Evolutionary conservation across 2,113 vertebrate genomes (phyloP).

Genomic region (Halcyon senegalensis): DNA sequence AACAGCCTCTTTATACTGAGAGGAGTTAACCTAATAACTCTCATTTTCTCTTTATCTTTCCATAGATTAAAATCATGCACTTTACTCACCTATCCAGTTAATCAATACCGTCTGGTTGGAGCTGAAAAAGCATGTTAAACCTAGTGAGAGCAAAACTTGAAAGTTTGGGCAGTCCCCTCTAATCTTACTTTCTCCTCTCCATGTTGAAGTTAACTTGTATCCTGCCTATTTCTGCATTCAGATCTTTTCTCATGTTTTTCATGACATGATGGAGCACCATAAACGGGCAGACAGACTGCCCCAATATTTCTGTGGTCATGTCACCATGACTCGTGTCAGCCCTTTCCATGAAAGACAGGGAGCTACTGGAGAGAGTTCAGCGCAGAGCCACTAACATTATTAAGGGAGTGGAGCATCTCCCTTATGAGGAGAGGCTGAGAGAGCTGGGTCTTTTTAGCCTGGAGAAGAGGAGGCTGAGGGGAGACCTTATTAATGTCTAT

Average conservation of each 20-base stretch:
- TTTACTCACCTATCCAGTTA: neutral
- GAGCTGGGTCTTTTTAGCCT: too few species aligned
- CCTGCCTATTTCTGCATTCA: neutral
- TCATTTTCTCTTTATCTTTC: neutral
- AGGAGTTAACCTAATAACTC: neutral
- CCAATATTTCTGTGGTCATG: rapidly evolving
- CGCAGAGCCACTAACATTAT: too few species aligned
- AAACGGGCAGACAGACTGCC: neutral
- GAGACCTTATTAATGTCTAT: too few species aligned
- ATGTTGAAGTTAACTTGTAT: neutral
- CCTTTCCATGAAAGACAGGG: rapidly evolving
- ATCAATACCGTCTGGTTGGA: neutral
- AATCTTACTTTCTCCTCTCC: neutral
- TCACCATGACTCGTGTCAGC: rapidly evolving
- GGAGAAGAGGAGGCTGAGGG: too few species aligned
- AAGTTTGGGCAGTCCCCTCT: neutral
- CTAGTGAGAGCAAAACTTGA: neutral
- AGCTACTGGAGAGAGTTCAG: too few species aligned
- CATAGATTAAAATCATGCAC: neutral
- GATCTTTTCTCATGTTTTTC: neutral
- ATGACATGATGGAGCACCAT: neutral
- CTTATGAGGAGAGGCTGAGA: too few species aligned
- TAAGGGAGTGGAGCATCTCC: too few species aligned
- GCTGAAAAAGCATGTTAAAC: neutral
- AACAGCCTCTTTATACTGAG: neutral